A percentile compares a stretch with the other conserved stretches of the same genome.
These are phyloP conservation scores for Caenorhabditis panamensis DNA, from an alignment of 2,888 invertebrate genomes.

Conservation along the genomic window DNA sequence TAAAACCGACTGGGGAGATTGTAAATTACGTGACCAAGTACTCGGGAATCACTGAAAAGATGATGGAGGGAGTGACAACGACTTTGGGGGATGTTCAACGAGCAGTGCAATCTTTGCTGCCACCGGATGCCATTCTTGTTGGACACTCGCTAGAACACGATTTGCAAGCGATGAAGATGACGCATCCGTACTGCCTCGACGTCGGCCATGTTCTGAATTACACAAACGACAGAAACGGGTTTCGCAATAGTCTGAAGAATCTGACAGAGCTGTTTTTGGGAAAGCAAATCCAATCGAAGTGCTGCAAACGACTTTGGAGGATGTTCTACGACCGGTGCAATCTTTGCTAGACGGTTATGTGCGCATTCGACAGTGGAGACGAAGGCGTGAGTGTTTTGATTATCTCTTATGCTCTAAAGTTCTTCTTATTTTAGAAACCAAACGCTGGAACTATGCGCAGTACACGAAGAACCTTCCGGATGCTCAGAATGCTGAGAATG, in stretches of 20 bases:
- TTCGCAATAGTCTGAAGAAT: conserved; percentile 90
- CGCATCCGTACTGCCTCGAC: conserved; percentile 88
- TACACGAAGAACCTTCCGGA: conserved; percentile 21
- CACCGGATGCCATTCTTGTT: conserved; percentile 93
- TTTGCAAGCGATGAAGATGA: conserved; percentile 92
- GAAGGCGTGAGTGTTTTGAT: too few species aligned
- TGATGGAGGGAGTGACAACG: conserved; percentile 81
- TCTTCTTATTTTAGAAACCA: conserved; percentile 71
- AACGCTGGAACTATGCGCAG: conserved; percentile 68
- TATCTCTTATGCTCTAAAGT: too few species aligned
- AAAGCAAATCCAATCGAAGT: conserved; percentile 86
- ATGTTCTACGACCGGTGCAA: too few species aligned
- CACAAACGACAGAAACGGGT: conserved; percentile 16
- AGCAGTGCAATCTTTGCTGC: conserved; percentile 82
- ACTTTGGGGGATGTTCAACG: conserved; percentile 63
- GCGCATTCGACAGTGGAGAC: too few species aligned
- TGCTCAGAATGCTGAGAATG: too few species aligned
- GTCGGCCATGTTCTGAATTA: conserved; percentile 71
- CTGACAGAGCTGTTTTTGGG: conserved; percentile 89
- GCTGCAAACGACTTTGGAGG: too few species aligned
- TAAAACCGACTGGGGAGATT: conserved; percentile 81
- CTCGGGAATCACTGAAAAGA: conserved; percentile 82
- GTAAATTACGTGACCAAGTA: conserved; percentile 81
- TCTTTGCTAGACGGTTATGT: too few species aligned
- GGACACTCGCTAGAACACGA: conserved; percentile 96